These are phyloP conservation scores for Xanthostigma xanthostigma DNA, from an alignment of 2,888 invertebrate species.

Conservation along the genomic window DNA sequence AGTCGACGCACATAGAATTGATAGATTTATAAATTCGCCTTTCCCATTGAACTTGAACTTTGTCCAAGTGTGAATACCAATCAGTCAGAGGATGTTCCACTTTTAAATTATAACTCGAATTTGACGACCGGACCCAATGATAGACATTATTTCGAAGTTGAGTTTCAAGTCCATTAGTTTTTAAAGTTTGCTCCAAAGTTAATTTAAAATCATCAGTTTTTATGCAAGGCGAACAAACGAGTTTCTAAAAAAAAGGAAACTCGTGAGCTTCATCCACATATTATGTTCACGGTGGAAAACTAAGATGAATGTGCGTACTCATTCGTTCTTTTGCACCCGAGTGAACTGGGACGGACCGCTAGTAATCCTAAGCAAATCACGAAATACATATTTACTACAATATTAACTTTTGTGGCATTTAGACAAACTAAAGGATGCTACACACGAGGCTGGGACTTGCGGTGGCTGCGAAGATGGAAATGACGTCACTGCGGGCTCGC, in stretches of 20 bases:
- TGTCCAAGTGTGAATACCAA: slow-evolving; percentile 50
- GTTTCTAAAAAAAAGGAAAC: slow-evolving; percentile 38
- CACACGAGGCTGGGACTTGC: no score
- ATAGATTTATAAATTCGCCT: slow-evolving; percentile 85
- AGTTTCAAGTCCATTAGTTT: slow-evolving; percentile 63
- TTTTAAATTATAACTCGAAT: slow-evolving; percentile 17
- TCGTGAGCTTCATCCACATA: no score
- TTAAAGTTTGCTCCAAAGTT: slow-evolving; percentile 60
- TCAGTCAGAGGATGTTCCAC: slow-evolving; percentile 20
- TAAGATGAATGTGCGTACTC: no score
- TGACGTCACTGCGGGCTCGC: no score
- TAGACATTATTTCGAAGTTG: slow-evolving; percentile 72
- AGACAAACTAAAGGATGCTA: no score
- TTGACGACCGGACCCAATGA: slow-evolving; percentile 55
- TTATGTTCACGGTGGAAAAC: no score
- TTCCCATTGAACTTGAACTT: slow-evolving; percentile 86
- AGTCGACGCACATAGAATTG: slow-evolving; percentile 87
- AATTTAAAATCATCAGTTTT: slow-evolving; percentile 64
- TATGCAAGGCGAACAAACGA: slow-evolving; percentile 61
- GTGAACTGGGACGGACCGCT: no score
- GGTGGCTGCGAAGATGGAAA: no score
- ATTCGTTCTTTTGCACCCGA: no score
- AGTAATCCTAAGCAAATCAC: no score
- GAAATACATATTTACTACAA: no score
- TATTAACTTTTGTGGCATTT: no score